These are phyloP conservation scores for Zaprionus inermis DNA, from an alignment of 1,140 invertebrate genomes.

Conservation along the genomic window DNA sequence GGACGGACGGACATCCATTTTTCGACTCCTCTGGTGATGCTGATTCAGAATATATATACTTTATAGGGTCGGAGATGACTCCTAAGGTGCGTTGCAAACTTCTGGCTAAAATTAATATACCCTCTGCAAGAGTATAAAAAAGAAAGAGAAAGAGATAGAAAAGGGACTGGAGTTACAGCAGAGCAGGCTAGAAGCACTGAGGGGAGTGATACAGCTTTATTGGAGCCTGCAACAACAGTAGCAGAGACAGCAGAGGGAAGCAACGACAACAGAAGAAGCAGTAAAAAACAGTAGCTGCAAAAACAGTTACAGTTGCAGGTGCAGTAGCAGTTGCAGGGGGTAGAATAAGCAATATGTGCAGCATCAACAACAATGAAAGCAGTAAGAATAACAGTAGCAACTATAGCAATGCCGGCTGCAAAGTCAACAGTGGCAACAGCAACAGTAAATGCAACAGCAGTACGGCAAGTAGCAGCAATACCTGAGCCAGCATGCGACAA, in stretches of 20 bases:
- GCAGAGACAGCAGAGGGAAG: not conserved
- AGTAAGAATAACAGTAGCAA: not conserved
- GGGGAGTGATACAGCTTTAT: not conserved
- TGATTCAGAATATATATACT: no score
- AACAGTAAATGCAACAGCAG: not conserved
- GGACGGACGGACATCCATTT: no score
- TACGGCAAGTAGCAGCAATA: not conserved
- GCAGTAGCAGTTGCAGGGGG: not conserved
- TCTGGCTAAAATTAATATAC: no score
- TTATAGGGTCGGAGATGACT: no score
- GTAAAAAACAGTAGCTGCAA: not conserved
- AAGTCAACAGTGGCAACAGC: not conserved
- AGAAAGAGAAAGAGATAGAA: not conserved
- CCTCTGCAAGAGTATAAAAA: no score
- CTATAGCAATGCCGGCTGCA: not conserved
- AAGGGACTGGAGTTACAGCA: no score
- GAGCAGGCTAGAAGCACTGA: not conserved
- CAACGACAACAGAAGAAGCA: not conserved
- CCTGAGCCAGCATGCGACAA: not conserved
- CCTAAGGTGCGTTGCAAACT: no score
- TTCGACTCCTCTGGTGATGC: no score
- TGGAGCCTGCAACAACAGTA: not conserved
- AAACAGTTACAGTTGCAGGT: not conserved
- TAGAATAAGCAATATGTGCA: not conserved
- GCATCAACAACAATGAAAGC: not conserved